Evolutionary conservation across 2,888 invertebrate genomes (phyloP).

Genomic region (Schrankia costaestrigalis): DNA sequence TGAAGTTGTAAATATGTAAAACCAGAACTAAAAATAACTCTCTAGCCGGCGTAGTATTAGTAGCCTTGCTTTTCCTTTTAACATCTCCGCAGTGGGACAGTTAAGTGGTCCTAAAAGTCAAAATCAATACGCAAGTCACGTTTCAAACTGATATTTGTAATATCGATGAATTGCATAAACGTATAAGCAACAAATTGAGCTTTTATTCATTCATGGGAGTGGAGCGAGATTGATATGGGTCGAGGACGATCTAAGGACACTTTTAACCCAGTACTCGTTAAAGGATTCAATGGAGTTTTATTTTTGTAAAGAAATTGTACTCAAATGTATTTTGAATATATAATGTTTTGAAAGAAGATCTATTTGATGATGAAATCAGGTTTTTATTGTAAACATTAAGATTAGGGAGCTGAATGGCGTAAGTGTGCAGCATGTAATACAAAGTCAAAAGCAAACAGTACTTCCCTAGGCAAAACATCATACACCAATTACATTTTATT

Average conservation of each 20-base stretch:
- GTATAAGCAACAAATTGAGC: constrained; percentile 74
- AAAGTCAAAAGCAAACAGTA: too few species aligned
- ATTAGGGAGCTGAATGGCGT: too few species aligned
- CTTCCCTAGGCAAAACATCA: too few species aligned
- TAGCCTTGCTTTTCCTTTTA: too few species aligned
- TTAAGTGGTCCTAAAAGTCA: constrained; percentile 33
- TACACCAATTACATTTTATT: too few species aligned
- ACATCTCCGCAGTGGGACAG: too few species aligned
- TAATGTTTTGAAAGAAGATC: not conserved
- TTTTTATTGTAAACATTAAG: too few species aligned
- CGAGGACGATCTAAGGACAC: constrained; percentile 72
- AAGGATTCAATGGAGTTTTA: constrained; percentile 40
- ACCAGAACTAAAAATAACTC: too few species aligned
- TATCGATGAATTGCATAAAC: constrained; percentile 64
- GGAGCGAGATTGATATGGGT: constrained; percentile 73
- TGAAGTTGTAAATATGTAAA: too few species aligned
- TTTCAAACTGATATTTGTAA: constrained; percentile 50
- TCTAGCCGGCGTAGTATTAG: too few species aligned
- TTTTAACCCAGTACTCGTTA: constrained; percentile 50
- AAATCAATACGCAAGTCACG: constrained; percentile 46
- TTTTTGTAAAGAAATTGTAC: not conserved
- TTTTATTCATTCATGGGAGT: constrained; percentile 77
- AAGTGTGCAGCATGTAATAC: too few species aligned
- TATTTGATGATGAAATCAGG: too few species aligned
- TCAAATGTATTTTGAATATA: not conserved